Base-by-base conservation (phyloP, 2,797 vertebrate species). In the Coendou prehensilis region DNA sequence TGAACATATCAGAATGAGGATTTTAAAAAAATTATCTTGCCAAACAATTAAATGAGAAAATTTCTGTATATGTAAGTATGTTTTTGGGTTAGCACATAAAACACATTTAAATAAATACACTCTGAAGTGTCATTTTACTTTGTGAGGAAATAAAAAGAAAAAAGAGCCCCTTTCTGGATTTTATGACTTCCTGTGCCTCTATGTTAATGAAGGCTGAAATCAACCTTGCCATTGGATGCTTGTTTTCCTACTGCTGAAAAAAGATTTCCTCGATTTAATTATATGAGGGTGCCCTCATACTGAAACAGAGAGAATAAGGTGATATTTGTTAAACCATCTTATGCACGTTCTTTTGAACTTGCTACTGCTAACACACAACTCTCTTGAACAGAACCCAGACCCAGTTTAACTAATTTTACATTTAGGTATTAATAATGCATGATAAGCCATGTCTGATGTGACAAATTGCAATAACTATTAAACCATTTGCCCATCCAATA, bases 381-480 rank as follows among this genome's bases (percentile, higher is more conserved):
- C 7, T 80, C 83, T 80, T 92, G 28, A 97, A 93, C 14, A 94
- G 83, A 92, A 91, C 45, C 47, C 73, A 95, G 76, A 71, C 30
- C 59, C 50, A 78, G 69, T 94, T 96, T 94, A 91, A 96, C 96
- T 96, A 97, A 96, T 97, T 97, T 97, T 96, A 95, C 86, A 96
- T 96, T 96, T 81, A 94, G 41, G 33, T 91, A 89, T 98, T 97
- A 96, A 97, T 98, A 97, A 96, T 92, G 47, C 87, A 97, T 93
- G 89, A 94, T 96, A 96, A 97, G 73, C 61, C 78, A 96, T 96
- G 95, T 95, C 97, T 95, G 93, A 93, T 97, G 28, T 97, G 96
- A 97, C 96, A 97, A 97, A 97, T 95, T 97, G 57, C 88, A 95
- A 88, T 97, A 97, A 97, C 96, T 97, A 97, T 97, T 97, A 98